Conservation (phyloP, 2,113 vertebrate genomes). For the Elgaria multicarinata region DNA sequence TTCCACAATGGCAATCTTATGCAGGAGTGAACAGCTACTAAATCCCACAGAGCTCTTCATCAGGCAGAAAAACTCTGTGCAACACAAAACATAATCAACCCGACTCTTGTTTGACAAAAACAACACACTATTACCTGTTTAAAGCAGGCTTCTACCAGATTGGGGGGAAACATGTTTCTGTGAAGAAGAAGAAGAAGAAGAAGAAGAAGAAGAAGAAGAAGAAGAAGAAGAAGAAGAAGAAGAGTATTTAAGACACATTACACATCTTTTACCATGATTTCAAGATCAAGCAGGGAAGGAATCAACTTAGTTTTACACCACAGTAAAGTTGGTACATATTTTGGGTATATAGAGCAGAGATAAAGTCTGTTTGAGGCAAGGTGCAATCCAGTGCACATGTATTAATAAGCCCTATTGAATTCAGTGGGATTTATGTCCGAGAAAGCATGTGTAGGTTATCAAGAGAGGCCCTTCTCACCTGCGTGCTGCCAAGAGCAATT, state of each 20-base stretch:
- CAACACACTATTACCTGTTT: constrained; percentile 86
- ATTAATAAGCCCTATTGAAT: neutral
- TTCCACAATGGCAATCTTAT: neutral
- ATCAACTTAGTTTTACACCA: constrained; percentile 20
- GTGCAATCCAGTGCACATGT: neutral
- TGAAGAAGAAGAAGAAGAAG: constrained; percentile 74
- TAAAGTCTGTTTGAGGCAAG: neutral
- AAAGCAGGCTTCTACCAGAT: constrained; percentile 96
- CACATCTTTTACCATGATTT: neutral
- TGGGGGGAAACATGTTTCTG: constrained; percentile 99
- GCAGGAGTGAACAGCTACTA: neutral
- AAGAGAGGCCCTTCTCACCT: too few species aligned
- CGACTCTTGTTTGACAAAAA: constrained; percentile 21
- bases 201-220: constrained; percentile 77
- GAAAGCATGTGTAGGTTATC: neutral
- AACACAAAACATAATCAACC: neutral
- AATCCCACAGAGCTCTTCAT: neutral
- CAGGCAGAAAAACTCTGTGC: neutral
- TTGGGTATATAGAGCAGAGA: neutral
- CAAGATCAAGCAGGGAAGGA: neutral
- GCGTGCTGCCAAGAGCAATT: too few species aligned
- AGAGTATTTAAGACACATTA: constrained; percentile 39
- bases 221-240: constrained; percentile 67
- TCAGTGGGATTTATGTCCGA: neutral
- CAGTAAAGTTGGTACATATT: neutral